Evolutionary conservation across 2,113 vertebrate genomes (phyloP), one percentile per base, ranked within the genome.

Genomic region (Eolophus roseicapilla): DNA sequence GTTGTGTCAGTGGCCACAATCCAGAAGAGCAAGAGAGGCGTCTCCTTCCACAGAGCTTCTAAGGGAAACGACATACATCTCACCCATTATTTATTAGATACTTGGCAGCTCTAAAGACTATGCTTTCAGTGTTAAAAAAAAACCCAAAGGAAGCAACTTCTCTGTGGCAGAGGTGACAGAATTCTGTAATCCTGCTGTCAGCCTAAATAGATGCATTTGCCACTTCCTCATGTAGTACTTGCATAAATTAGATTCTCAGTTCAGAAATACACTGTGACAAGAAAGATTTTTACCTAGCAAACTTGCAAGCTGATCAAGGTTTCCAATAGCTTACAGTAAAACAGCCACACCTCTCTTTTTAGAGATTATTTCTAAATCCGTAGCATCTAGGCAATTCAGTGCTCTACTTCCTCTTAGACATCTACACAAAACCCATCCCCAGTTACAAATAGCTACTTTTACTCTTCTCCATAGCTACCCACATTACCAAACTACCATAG

Each of bases 21-120:
- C 46, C 44, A 71, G 65, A 52, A 74, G 39, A 88, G 60, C 37
- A 70, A 49, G 74, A 91, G 67, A 86, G 50, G 10, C 15, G 37
- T 31, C 73, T 81, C 65, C 27, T 88, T 78, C 43, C 62, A 86
- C 24, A 73, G 52, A 92, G 55, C 47, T 93, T 82, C 93, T 88
- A 27, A 41, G 43, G n/a, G 69, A 92, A 92, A 60, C 35, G 68
- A 62, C 55, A 68, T 19, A 33, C 21, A 10, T 90, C 95, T 95
- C 95, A 96, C 86, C 17, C 86, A 92, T 96, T 96, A 95, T 96
- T 96, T 90, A 96, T 96, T 94, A 96, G 95, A 41, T 80, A 94
- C 88, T 75, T 93, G 95, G 92, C 95, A 96, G 93, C 68, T 78
- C 46, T 94, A 75, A 93, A 80, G 64, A 91, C 73, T 92, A 10